A percentile compares a stretch with the other conserved stretches of the same genome.
These are phyloP conservation scores for Thalassarche chlororhynchos DNA, from an alignment of 2,113 vertebrate species.

Conservation along the genomic window DNA sequence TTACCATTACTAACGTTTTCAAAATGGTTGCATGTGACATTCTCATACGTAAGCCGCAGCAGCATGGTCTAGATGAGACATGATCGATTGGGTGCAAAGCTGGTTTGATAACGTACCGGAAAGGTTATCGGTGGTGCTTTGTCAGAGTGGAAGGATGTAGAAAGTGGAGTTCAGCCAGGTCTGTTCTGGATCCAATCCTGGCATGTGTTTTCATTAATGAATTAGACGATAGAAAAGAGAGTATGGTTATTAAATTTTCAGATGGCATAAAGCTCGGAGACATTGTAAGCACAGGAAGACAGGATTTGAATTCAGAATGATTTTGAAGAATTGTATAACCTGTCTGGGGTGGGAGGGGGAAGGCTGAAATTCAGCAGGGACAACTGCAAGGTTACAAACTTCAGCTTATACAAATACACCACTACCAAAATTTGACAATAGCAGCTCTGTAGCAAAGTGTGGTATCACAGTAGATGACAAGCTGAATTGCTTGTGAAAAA, in stretches of 20 bases:
- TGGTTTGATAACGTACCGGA: background rate
- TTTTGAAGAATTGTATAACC: background rate
- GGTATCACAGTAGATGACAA: background rate
- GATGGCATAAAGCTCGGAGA: background rate
- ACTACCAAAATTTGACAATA: background rate
- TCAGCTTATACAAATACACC: background rate
- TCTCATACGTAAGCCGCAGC: background rate
- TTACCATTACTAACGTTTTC: background rate
- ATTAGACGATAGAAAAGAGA: background rate
- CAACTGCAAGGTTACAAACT: background rate
- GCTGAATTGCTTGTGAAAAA: background rate
- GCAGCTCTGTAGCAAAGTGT: background rate
- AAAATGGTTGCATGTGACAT: background rate
- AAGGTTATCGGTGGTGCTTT: slow-evolving; percentile 5
- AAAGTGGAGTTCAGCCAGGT: slow-evolving; percentile 20
- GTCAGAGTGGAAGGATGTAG: background rate
- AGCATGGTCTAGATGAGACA: background rate
- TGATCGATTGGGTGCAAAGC: slow-evolving; percentile 9
- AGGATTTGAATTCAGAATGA: slow-evolving; percentile 8
- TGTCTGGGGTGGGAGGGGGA: background rate
- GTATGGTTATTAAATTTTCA: slow-evolving; percentile 47
- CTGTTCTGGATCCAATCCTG: background rate
- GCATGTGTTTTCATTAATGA: slow-evolving; percentile 25
- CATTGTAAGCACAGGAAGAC: background rate
- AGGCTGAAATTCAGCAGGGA: background rate